These are phyloP conservation scores for Atherinosoma microstoma DNA, from an alignment of 2,797 vertebrate genomes.

Conservation along the genomic window DNA sequence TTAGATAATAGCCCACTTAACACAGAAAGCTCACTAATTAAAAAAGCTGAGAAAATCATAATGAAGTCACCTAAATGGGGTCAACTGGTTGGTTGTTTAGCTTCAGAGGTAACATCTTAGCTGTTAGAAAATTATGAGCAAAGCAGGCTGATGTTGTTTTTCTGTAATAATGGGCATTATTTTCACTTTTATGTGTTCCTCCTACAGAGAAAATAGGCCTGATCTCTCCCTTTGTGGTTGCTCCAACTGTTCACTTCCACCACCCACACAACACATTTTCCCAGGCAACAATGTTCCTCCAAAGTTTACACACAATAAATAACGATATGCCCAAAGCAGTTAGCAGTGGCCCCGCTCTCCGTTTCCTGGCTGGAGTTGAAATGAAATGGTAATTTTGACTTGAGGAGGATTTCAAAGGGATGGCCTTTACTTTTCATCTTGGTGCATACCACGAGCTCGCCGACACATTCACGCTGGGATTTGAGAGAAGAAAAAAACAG, in stretches of 20 bases:
- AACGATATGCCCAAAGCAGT: conserved; percentile 85
- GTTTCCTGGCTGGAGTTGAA: conserved; percentile 86
- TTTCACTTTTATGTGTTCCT: conserved; percentile 86
- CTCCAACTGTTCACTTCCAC: conserved; percentile 87
- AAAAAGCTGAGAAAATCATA: conserved; percentile 49
- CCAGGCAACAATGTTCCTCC: conserved; percentile 87
- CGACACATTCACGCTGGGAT: conserved; percentile 81
- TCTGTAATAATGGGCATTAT: conserved; percentile 82
- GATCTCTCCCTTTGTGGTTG: conserved; percentile 85
- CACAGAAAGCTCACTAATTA: conserved; percentile 69
- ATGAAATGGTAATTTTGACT: conserved; percentile 90
- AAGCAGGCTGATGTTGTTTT: conserved; percentile 82
- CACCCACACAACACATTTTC: conserved; percentile 86
- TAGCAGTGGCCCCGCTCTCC: conserved; percentile 79
- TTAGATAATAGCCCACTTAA: conserved; percentile 66
- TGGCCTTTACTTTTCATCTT: conserved; percentile 85
- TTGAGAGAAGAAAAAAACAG: conserved; percentile 50
- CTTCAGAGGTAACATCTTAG: conserved; percentile 60
- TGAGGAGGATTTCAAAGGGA: conserved; percentile 88
- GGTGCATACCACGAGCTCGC: conserved; percentile 81
- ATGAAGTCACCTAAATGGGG: conserved; percentile 59
- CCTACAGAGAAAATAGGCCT: conserved; percentile 86
- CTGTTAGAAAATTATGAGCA: conserved; percentile 76
- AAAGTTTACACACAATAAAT: conserved; percentile 89
- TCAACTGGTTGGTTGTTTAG: conserved; percentile 67